Base-by-base conservation (phyloP, 2,888 invertebrate genomes). In the Epistrophe grossulariae region DNA sequence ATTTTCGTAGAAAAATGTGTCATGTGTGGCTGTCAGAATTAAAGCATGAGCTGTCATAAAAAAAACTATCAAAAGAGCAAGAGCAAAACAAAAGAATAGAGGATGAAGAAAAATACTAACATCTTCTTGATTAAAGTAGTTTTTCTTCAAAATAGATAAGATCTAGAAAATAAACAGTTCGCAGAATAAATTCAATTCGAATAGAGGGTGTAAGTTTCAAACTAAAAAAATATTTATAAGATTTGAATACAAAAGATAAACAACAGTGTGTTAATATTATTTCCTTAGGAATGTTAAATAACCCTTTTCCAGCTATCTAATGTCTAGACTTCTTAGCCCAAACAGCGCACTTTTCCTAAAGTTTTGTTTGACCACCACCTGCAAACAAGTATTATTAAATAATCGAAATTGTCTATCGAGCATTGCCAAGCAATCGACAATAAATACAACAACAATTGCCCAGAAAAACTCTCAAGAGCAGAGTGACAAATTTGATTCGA, bases 251-350 rank as follows among this genome's bases (percentile, higher is more conserved):
- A 10, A 17, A 38, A 19, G 9, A n/a, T 13, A 60, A 38, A 6
- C 38, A 17, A 19, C 15, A 40, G 1, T 15, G 43, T 15, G 1
- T 13, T 13, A 2, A n/a, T 11, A 19, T 19, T 24, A 8, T n/a
- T 17, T n/a, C 7, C 13, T 48, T 55, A 52, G 52, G 45, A 35
- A 55, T 62, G 31, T 19, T 24, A 74, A 68, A 19, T 45, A 73
- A 55, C n/a, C 17, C 13, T 57, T 28, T 40, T 62, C 45, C 74
- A 81, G 62, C 66, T 28, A 35, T 35, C 82, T 72, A 82, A 82
- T 82, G 82, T 66, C 64, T 82, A 66, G 31, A 59, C 28, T 77
- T 31, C 35, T 64, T 10, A 55, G 57, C 31, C 45, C 40, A 19
- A 55, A 71, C 31, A 52, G 60, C 15, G 48, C 52, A 60, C 43